A percentile compares a stretch with the other conserved stretches of the same genome.
phyloP scores from a whole-genome alignment of 2,113 vertebrate genomes.

The rabbit (Oryctolagus cuniculus) region DNA sequence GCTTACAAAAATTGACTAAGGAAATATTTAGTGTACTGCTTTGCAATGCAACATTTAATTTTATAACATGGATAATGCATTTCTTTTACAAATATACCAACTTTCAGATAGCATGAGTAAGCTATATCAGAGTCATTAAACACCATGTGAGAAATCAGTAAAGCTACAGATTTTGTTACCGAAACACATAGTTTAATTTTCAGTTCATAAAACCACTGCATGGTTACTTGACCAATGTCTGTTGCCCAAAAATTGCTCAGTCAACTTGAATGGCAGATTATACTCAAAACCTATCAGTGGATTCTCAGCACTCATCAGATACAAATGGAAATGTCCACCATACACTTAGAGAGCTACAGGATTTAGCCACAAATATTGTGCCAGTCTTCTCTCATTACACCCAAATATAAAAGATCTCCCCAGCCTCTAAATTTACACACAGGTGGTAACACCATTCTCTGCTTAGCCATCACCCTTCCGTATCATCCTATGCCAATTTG shows the following conservation, averaged over 20 bases:
- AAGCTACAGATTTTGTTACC: constrained; percentile 72
- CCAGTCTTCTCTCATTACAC: neutral
- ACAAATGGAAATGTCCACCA: neutral
- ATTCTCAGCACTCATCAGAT: neutral
- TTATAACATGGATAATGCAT: constrained; percentile 84
- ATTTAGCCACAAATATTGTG: accelerated
- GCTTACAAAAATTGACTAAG: constrained; percentile 84
- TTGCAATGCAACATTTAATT: constrained; percentile 88
- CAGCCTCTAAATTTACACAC: neutral
- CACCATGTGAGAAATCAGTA: constrained; percentile 58
- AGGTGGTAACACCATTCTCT: neutral
- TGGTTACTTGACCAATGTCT: neutral
- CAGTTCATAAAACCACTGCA: constrained; percentile 72
- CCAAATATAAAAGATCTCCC: neutral
- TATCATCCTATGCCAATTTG: neutral
- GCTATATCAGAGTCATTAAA: constrained; percentile 84
- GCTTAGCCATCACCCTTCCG: neutral
- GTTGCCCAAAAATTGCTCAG: constrained; percentile 14
- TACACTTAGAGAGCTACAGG: neutral
- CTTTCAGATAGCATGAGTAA: constrained; percentile 84
- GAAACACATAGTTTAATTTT: constrained; percentile 75
- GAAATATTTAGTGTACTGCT: constrained; percentile 81
- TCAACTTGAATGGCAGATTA: neutral
- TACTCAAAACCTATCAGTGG: neutral
- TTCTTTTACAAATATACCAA: constrained; percentile 87